A percentile compares a stretch with the other conserved stretches of the same genome.
These are phyloP conservation scores for Ciconia boyciana DNA, from an alignment of 2,113 vertebrate genomes.

Conservation along the genomic window DNA sequence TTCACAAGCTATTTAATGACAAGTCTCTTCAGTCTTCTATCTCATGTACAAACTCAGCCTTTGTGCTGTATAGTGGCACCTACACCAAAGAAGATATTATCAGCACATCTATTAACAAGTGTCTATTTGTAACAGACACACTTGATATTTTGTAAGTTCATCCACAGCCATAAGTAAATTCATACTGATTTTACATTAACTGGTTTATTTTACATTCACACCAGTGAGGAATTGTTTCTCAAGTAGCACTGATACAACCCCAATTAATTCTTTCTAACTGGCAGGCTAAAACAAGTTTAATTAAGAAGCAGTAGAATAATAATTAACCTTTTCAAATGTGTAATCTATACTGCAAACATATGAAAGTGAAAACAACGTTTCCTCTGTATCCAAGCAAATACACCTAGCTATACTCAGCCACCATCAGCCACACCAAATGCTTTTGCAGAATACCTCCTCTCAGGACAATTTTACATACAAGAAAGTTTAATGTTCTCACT, in stretches of 20 bases:
- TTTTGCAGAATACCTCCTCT: background rate
- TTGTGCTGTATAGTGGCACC: background rate
- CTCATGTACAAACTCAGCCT: background rate
- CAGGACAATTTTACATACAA: background rate
- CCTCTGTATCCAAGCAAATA: background rate
- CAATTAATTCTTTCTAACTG: background rate
- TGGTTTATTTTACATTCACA: background rate
- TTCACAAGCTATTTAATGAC: background rate
- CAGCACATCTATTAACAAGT: background rate
- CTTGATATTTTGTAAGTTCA: background rate
- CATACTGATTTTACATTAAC: background rate
- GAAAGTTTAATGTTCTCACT: background rate
- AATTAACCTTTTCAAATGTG: background rate
- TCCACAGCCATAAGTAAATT: background rate
- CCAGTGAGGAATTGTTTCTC: background rate
- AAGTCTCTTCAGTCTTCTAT: background rate
- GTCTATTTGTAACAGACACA: background rate
- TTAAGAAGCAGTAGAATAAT: background rate
- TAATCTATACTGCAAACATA: background rate
- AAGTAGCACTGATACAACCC: background rate
- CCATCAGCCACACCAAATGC: background rate
- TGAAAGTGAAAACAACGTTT: background rate
- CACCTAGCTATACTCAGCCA: background rate
- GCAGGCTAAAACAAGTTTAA: background rate
- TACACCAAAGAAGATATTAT: background rate